Base-by-base conservation (phyloP, 1,140 invertebrate genomes). In the Drusus annulatus region DNA sequence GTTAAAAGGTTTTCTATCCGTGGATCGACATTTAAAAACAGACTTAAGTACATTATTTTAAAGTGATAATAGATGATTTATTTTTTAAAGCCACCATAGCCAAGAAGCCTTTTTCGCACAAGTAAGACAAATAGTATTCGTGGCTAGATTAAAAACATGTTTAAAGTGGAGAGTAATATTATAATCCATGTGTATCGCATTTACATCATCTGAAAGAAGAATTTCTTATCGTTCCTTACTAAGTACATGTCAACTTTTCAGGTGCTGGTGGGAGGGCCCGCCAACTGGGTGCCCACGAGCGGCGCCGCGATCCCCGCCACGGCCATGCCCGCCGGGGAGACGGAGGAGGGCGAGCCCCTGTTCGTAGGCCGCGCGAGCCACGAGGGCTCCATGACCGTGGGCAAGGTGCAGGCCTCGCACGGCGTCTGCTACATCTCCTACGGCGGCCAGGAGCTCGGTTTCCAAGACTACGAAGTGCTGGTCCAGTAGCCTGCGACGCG, bases 331-430 rank as follows among this genome's bases (percentile, higher is more conserved):
- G 94, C 90, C 31, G 95, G 95, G 8, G 91, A 94, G 84, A 92
- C 93, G 10, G 92, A 94, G 83, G 93, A 94, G 21, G 95, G 95
- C 0, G 95, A 96, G 84, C 91, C 94, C 0, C 88, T 96, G 0
- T 95, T 91, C 84, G 86, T 95, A 23, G 94, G 94, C 16, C 87
- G 94, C 71, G 92, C 90, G 19, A 79, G 85, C n/a, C 91, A 93
- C 81, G 90, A 84, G 15, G 93, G 92, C 51, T 92, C 90, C 28
- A 84, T 94, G 4, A 90, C 94, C 74, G 93, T 93, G 51, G 94
- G 94, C 15, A 95, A 95, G 86, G 83, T 86, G 0, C 94, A 95
- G 84, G 91, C 93, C 0, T 93, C 92, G 2, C 95, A 94, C 85
- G 92, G 88, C 4, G 91, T 91, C 1, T 91, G 93, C 77, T 96